Base-by-base conservation (phyloP, 2,113 vertebrate species). In the Jaculus jaculus region DNA sequence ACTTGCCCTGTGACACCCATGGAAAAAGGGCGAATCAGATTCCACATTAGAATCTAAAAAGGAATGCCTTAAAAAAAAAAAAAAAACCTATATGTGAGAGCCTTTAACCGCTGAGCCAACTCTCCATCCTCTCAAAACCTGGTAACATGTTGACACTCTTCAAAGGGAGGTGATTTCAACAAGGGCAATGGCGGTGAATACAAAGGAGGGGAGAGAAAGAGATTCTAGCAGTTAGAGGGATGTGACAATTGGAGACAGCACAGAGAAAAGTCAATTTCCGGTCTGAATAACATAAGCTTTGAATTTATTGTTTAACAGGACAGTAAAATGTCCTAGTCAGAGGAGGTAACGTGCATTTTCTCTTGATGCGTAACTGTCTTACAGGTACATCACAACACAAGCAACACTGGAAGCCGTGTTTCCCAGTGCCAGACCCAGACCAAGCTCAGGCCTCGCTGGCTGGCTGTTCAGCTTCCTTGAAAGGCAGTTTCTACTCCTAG, bases 141-240 rank as follows among this genome's bases (percentile, higher is more conserved):
- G 17, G 6, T 63, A 42, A 60, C 12, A 39, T 32, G 12, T 42
- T 9, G 24, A 66, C 18, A 80, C 37, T 83, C 39, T 60, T 89
- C 72, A 68, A 78, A 75, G 20, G 61, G 79, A 9, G 73, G 42
- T 26, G n/a, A 24, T 81, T 74, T 61, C 91, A 86, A 94, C 32
- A 54, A 84, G 69, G 39, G 60, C 47, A 84, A 90, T 65, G 85
- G 63, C 15, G 21, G 18, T 1, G 30, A 78, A 86, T 39, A 34
- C 87, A 91, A 81, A 37, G 88, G 81, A 54, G 54, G 47, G 84
- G 65, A 87, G 17, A 87, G 58, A 8, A 34, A 87, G 37, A 69
- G 21, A 94, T 89, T 89, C 69, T 39, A 61, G 72, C 47, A 61
- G 30, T 89, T 28, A 54, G 21, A 90, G 92, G 51, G 85, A 85